Evolutionary conservation across 2,888 invertebrate genomes (phyloP).

Genomic region (Crioceris asparagi): DNA sequence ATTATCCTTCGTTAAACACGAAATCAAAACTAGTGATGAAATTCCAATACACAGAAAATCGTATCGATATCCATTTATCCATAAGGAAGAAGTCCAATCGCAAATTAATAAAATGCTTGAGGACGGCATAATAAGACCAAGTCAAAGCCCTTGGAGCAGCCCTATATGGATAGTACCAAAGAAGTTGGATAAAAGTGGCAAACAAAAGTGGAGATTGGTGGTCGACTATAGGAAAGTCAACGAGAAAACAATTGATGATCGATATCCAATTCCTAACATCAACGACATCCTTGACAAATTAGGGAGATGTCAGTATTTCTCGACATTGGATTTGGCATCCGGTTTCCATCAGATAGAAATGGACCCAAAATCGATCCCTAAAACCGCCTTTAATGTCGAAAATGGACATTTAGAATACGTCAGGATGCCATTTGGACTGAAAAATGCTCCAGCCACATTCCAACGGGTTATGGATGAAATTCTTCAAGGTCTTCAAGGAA

Average conservation of each 20-base stretch:
- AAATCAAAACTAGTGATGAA: constrained; percentile 1
- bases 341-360: constrained; percentile 30
- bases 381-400: constrained; percentile 12
- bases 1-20: constrained; percentile 1
- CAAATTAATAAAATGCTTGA: constrained; percentile 1
- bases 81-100: constrained; percentile 1
- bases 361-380: constrained; percentile 4
- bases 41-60: constrained; percentile 2
- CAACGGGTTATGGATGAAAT: constrained; percentile 11
- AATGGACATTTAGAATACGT: constrained; percentile 5
- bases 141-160: not conserved
- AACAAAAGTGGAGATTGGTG: constrained; percentile 28
- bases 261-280: constrained; percentile 25
- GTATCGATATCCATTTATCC: not conserved
- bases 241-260: constrained; percentile 28
- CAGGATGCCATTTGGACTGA: constrained; percentile 13
- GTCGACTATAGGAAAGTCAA: constrained; percentile 33
- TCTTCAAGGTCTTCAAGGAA: constrained; percentile 5
- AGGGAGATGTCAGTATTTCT: constrained; percentile 18
- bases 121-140: not conserved
- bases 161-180: constrained; percentile 19
- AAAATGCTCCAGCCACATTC: constrained; percentile 18
- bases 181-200: constrained; percentile 22
- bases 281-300: constrained; percentile 6
- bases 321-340: constrained; percentile 28